Base-by-base conservation (phyloP, 2,113 vertebrate genomes). In the Cairina moschata region DNA sequence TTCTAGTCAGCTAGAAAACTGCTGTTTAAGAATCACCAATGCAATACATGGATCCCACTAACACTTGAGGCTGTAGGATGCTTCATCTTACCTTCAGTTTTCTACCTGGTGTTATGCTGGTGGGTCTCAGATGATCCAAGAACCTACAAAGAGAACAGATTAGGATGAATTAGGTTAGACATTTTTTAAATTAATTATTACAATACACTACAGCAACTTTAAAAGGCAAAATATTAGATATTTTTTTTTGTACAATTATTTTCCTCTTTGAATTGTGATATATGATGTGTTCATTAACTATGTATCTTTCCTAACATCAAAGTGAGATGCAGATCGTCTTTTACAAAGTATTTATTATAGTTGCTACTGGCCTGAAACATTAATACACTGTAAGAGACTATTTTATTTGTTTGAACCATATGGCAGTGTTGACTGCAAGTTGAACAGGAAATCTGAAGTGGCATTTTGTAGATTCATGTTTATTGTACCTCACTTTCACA, bases 41-140 rank as follows among this genome's bases (percentile, higher is more conserved):
- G 8, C 42, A 81, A 89, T 20, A 65, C 16, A 63, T 0, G 5
- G 42, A 23, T 73, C 14, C 17, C 42, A 82, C 32, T 50, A 91
- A 25, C 91, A 20, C 32, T 6, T 22, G 29, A 92, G 38, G n/a
- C 22, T n/a, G 9, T n/a, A 72, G 31, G 38, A 50, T 34, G 32
- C 78, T 87, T 63, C 72, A 44, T 54, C 96, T 94, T 97, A 97
- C 97, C 97, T 95, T 90, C 79, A 90, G 59, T 66, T 77, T 90
- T 50, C 67, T 81, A 26, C 26, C 42, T 34, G n/a, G 48, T 38
- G 55, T n/a, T 83, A 62, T 5, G 65, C 34, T 32, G 66, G 42
- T 46, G 38, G 23, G 68, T 66, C 44, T 67, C 59, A 5, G 13
- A 78, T 8, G 34, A 95, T 81, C 62, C 63, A 85, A 72, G 25